Evolutionary conservation across 2,113 vertebrate species (phyloP).

Genomic region (Dasyurus viverrinus): DNA sequence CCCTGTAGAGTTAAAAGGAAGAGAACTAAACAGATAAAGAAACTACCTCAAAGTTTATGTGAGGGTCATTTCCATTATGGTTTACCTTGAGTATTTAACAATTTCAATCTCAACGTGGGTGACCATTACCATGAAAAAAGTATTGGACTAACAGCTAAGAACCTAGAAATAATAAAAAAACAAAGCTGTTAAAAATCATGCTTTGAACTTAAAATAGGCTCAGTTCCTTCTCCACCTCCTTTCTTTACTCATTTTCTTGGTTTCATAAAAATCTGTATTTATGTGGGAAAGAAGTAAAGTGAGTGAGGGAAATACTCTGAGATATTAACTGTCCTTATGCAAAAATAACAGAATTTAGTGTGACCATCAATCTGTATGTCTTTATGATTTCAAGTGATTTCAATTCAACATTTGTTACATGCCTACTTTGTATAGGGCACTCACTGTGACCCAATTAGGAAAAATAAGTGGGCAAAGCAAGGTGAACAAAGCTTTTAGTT

Average conservation of each 20-base stretch:
- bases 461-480: background rate
- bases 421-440: background rate
- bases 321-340: background rate
- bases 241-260: background rate
- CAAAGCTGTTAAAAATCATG: background rate
- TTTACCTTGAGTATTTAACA: background rate
- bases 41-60: background rate
- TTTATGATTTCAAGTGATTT: background rate
- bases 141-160: background rate
- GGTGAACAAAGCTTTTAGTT: background rate
- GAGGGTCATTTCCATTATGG: accelerated
- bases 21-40: background rate
- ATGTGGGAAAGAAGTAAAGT: background rate
- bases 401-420: background rate
- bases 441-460: background rate
- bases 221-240: background rate
- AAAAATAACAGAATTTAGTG: background rate
- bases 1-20: background rate
- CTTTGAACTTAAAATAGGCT: background rate
- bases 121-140: background rate
- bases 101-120: background rate
- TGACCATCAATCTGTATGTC: background rate
- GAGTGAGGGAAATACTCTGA: background rate
- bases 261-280: background rate
- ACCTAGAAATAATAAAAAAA: background rate